phyloP scores from a whole-genome alignment of 2,888 invertebrate genomes.

The Latheticus oryzae region DNA sequence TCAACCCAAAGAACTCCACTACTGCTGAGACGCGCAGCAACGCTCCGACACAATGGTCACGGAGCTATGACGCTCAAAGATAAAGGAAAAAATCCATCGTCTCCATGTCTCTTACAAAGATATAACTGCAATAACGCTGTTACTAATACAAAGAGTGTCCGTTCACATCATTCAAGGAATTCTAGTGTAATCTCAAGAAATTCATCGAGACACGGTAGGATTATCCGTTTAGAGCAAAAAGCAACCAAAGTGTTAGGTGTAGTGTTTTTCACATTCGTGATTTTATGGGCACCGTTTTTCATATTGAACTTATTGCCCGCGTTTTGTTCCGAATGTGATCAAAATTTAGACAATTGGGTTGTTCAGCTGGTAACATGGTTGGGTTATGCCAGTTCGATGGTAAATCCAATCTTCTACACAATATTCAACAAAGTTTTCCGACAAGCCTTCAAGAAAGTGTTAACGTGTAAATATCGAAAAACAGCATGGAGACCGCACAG shows the following conservation, averaged over 20 bases:
- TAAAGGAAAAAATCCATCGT: slow-evolving; percentile 67
- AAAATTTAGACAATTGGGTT: slow-evolving; percentile 80
- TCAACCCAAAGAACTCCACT: slow-evolving; percentile 62
- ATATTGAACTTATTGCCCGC: slow-evolving; percentile 88
- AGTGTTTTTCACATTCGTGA: slow-evolving; percentile 94
- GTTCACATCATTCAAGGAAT: slow-evolving; percentile 81
- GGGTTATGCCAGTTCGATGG: slow-evolving; percentile 94
- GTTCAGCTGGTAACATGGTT: slow-evolving; percentile 92
- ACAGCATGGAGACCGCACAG: slow-evolving; percentile 71
- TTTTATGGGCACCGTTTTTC: slow-evolving; percentile 97
- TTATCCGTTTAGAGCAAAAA: slow-evolving; percentile 91
- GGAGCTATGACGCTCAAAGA: slow-evolving; percentile 52
- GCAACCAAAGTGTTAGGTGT: slow-evolving; percentile 96
- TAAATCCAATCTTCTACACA: slow-evolving; percentile 96
- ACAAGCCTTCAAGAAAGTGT: slow-evolving; percentile 88
- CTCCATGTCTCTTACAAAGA: slow-evolving; percentile 69
- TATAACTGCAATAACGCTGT: slow-evolving; percentile 54
- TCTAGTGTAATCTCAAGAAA: slow-evolving; percentile 85
- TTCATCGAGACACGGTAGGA: slow-evolving; percentile 84
- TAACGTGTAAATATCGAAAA: slow-evolving; percentile 80
- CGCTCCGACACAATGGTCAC: slow-evolving; percentile 69
- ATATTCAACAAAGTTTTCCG: slow-evolving; percentile 95
- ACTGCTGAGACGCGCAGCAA: slow-evolving; percentile 71
- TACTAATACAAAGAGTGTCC: slow-evolving; percentile 63
- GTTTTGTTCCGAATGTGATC: slow-evolving; percentile 84